Percentiles rank a stretch among this genome's conserved stretches.
phyloP scores from a whole-genome alignment of 2,888 invertebrate species.

The Anticlea derivata region DNA sequence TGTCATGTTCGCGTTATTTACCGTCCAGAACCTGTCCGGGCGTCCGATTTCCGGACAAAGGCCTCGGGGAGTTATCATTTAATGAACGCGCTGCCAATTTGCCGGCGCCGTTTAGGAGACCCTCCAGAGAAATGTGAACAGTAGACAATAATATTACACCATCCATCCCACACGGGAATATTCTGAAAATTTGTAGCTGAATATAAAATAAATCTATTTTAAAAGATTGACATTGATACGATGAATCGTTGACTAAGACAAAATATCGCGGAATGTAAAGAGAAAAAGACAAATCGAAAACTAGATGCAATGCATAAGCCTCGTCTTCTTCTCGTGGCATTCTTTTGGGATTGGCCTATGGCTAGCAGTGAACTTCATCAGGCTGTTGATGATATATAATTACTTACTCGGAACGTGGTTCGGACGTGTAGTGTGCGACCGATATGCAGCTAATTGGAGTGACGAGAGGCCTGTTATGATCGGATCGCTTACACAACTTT shows the following conservation, averaged over 20 bases:
- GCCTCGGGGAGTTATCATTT: constrained; percentile 43
- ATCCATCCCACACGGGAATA: neutral
- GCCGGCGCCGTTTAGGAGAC: constrained; percentile 37
- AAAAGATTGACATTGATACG: neutral
- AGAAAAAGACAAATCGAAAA: too few relatives aligned
- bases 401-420: neutral
- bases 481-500: constrained; percentile 21
- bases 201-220: neutral
- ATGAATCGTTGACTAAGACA: too few relatives aligned
- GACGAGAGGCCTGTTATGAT: constrained; percentile 15
- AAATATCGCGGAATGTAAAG: too few relatives aligned
- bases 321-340: too few relatives aligned
- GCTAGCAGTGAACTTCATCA: too few relatives aligned
- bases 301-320: neutral
- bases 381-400: too few relatives aligned
- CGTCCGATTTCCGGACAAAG: constrained; percentile 28
- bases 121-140: constrained; percentile 15
- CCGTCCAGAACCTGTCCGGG: constrained; percentile 33
- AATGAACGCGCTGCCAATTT: constrained; percentile 51
- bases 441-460: constrained; percentile 27
- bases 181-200: too few relatives aligned
- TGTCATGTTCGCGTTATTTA: constrained; percentile 42
- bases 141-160: neutral
- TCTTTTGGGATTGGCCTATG: too few relatives aligned
- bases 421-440: constrained; percentile 7